A percentile compares a stretch with the other conserved stretches of the same genome.
Evolutionary conservation across 2,888 invertebrate species (phyloP).

Genomic region (Boloria euphrosyne): DNA sequence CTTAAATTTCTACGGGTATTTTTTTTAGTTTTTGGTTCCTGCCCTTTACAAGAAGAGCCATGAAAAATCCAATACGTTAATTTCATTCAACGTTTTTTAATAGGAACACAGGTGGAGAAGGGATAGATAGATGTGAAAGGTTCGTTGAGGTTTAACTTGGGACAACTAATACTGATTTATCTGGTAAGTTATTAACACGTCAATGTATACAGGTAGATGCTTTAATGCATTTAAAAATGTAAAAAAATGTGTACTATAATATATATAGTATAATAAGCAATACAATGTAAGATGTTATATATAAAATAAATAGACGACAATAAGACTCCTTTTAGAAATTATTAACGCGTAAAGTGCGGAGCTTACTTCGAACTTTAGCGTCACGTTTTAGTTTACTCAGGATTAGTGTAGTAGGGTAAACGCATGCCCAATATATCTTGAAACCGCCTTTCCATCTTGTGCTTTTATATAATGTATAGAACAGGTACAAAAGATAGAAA

Average conservation of each 20-base stretch:
- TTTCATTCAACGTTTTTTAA: too few relatives aligned
- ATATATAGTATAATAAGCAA: too few relatives aligned
- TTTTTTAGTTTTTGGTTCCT: too few relatives aligned
- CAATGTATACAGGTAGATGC: too few relatives aligned
- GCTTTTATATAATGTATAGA: conserved; percentile 16
- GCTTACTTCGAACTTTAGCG: conserved; percentile 48
- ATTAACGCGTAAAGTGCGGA: conserved; percentile 42
- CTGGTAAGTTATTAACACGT: too few relatives aligned
- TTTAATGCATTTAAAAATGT: too few relatives aligned
- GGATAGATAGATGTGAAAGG: background rate
- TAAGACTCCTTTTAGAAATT: conserved; percentile 32
- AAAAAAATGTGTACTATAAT: background rate
- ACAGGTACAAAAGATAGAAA: conserved; percentile 13
- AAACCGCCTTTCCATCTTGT: conserved; percentile 1
- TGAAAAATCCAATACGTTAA: too few relatives aligned
- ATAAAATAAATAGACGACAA: conserved; percentile 14
- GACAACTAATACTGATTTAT: background rate
- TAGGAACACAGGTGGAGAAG: background rate
- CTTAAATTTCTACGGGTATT: background rate
- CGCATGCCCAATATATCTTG: conserved; percentile 25
- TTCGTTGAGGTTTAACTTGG: too few relatives aligned
- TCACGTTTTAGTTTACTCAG: conserved; percentile 58
- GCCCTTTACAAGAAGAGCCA: too few relatives aligned
- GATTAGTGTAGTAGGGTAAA: conserved; percentile 46
- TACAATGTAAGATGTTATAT: conserved; percentile 1